Conservation (phyloP, 1,140 invertebrate species). For the Aphaenogaster ashmeadi region DNA sequence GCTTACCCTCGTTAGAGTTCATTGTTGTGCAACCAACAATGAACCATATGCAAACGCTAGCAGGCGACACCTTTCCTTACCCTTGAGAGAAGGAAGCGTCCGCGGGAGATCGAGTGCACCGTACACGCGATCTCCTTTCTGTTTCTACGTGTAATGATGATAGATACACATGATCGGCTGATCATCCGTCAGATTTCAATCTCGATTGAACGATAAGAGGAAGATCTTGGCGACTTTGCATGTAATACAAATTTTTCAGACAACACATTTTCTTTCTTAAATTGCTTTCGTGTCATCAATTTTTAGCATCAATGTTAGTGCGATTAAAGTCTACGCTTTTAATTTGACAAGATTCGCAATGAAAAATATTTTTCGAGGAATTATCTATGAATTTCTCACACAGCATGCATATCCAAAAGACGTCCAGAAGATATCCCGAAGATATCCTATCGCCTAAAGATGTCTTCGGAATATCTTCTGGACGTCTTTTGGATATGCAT, state of each 20-base stretch:
- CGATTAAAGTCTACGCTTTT: neutral
- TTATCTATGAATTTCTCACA: neutral
- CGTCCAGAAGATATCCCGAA: too few species aligned
- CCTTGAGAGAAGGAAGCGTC: slow-evolving; percentile 71
- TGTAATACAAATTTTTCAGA: neutral
- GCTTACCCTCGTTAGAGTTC: slow-evolving; percentile 56
- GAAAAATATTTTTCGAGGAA: neutral
- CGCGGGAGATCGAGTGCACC: slow-evolving; percentile 49
- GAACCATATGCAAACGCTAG: slow-evolving; percentile 63
- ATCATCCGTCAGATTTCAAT: neutral
- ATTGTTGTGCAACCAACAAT: slow-evolving; percentile 71
- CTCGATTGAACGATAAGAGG: neutral
- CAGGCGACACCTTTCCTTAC: slow-evolving; percentile 70
- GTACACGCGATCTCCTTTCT: slow-evolving; percentile 52
- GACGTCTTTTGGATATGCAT: too few species aligned
- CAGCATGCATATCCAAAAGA: too few species aligned
- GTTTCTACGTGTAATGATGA: slow-evolving; percentile 11
- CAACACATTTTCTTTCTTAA: neutral
- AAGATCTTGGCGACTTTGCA: neutral
- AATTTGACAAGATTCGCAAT: neutral
- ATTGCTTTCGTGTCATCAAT: neutral
- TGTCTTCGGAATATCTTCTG: too few species aligned
- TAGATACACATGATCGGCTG: neutral
- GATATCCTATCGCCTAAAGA: too few species aligned
- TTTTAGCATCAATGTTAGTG: neutral